Evolutionary conservation across 2,888 invertebrate genomes (phyloP).

Genomic region (Zygaena filipendulae): DNA sequence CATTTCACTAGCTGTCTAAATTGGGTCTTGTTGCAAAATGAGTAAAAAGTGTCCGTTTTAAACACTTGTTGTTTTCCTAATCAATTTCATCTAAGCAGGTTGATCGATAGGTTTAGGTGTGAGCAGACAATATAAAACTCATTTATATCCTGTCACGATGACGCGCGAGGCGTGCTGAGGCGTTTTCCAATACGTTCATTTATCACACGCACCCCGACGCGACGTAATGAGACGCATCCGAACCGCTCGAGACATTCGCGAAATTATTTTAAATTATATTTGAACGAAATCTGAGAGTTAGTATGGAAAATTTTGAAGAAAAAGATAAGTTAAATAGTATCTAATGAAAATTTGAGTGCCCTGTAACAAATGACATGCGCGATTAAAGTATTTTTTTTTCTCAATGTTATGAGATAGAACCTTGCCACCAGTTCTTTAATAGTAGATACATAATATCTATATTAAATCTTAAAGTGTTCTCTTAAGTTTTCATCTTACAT

Average conservation of each 20-base stretch:
- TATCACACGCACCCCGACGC: conserved; percentile 55
- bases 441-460: too few relatives aligned
- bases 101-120: conserved; percentile 56
- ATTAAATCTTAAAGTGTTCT: too few relatives aligned
- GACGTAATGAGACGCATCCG: conserved; percentile 60
- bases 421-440: too few relatives aligned
- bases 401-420: too few relatives aligned
- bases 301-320: too few relatives aligned
- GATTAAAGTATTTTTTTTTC: too few relatives aligned
- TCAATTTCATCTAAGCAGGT: conserved; percentile 42
- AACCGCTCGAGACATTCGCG: conserved; percentile 29
- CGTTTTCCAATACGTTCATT: conserved; percentile 62
- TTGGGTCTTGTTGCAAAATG: conserved; percentile 52
- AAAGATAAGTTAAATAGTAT: too few relatives aligned
- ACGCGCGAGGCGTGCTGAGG: conserved; percentile 56
- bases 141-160: conserved; percentile 61
- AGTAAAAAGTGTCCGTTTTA: conserved; percentile 53
- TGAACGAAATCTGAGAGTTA: too few relatives aligned
- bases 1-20: conserved; percentile 60
- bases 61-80: conserved; percentile 37
- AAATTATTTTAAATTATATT: conserved; percentile 22
- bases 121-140: conserved; percentile 62
- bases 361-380: too few relatives aligned
- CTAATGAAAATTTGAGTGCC: too few relatives aligned
- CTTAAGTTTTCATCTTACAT: too few relatives aligned